These are phyloP conservation scores for Gonatopus flavifemur DNA, from an alignment of 1,140 invertebrate genomes.

Conservation along the genomic window DNA sequence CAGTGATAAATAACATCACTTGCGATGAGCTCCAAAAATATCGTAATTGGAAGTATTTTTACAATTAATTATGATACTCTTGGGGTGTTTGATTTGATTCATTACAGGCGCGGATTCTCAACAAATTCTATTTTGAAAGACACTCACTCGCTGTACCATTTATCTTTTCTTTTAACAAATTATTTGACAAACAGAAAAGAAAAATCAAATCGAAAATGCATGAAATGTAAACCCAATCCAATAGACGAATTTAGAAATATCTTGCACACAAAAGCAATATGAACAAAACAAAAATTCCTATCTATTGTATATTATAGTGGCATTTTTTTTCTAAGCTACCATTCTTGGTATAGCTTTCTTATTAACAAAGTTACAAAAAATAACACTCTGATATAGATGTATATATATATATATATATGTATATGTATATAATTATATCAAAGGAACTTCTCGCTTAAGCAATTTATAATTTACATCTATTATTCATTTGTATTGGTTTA, in stretches of 20 bases:
- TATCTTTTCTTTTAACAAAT: neutral
- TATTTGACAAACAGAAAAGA: neutral
- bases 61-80: too few relatives aligned
- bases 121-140: too few relatives aligned
- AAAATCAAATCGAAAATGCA: neutral
- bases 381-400: slow-evolving; percentile 40
- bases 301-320: neutral
- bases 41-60: too few relatives aligned
- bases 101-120: too few relatives aligned
- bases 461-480: slow-evolving; percentile 21
- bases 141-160: neutral
- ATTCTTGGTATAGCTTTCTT: slow-evolving; percentile 32
- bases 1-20: too few relatives aligned
- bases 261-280: neutral
- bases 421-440: slow-evolving; percentile 32
- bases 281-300: neutral
- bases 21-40: too few relatives aligned
- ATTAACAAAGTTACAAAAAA: slow-evolving; percentile 37
- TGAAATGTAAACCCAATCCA: neutral
- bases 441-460: slow-evolving; percentile 37
- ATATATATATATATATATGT: too few relatives aligned
- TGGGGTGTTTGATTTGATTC: too few relatives aligned
- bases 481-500: slow-evolving; percentile 17
- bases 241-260: neutral
- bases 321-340: slow-evolving; percentile 18